Percentiles rank a stretch among this genome's conserved stretches.
These are phyloP conservation scores for Capitulum mitella DNA, from an alignment of 2,888 invertebrate species.

Conservation along the genomic window DNA sequence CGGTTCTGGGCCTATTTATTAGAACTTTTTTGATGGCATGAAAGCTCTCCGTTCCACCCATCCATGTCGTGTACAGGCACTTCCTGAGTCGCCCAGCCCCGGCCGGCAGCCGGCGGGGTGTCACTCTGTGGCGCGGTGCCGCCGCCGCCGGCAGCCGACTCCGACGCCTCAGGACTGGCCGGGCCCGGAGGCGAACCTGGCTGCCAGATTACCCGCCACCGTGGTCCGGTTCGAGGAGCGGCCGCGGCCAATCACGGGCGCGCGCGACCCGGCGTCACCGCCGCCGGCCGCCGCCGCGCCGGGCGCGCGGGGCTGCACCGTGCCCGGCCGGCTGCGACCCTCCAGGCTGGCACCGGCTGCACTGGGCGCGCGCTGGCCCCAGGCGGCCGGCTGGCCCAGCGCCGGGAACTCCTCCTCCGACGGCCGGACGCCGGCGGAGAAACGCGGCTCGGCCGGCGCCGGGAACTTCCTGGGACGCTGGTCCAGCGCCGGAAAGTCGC, in stretches of 20 bases:
- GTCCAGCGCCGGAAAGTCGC: too few relatives aligned
- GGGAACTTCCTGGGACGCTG: too few relatives aligned
- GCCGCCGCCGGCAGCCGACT: too few relatives aligned
- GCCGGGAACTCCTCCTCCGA: not conserved
- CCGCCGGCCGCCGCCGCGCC: not conserved
- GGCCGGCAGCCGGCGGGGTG: too few relatives aligned
- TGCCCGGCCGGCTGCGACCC: slow-evolving; percentile 6
- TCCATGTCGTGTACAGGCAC: too few relatives aligned
- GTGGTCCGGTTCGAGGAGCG: not conserved
- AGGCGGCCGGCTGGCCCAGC: not conserved
- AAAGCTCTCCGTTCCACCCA: too few relatives aligned
- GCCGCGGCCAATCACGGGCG: not conserved
- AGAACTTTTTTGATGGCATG: too few relatives aligned
- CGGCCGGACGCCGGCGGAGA: not conserved
- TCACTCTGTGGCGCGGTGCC: too few relatives aligned
- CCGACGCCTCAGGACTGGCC: too few relatives aligned
- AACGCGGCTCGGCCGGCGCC: not conserved
- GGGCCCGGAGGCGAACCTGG: not conserved
- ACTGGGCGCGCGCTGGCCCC: not conserved
- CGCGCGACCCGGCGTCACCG: not conserved
- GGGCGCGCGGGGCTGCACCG: not conserved
- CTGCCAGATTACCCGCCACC: not conserved
- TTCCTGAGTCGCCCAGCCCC: too few relatives aligned
- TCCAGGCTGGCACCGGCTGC: not conserved
- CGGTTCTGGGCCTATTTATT: too few relatives aligned